Evolutionary conservation across 2,888 invertebrate species (phyloP), one percentile per base, ranked within the genome.

Genomic region (Tromatobia lineatoria): DNA sequence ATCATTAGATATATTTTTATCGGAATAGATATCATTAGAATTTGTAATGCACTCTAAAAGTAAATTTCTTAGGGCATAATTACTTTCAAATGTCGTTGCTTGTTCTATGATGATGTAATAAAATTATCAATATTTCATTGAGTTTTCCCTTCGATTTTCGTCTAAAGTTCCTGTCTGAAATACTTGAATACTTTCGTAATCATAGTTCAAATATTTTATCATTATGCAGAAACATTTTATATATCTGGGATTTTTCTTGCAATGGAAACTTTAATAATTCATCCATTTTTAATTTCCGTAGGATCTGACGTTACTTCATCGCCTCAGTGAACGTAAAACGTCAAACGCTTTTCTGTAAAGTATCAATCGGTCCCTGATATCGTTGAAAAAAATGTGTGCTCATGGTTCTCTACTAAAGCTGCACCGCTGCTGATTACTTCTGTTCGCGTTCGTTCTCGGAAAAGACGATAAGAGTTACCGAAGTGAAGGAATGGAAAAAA

Each of bases 401-500:
- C 7, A n/a, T 64, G n/a, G 52, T 25, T n/a, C 38, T 20, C 23
- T 8, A 23, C 13, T 8, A 42, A 34, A 45, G 18, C 75, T 20
- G 67, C 34, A 42, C 38, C 25, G 8, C 42, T 11, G 25, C 66
- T 42, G 61, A 73, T 64, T 45, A 54, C 47, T 57, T 66, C 64
- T 29, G 29, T 25, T 45, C 66, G 34, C 29, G 57, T 47, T 67
- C 57, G 59, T 7, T 42, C 38, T 25, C 25, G 42, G 20, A 18
- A 10, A 18, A 3, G 25, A 10, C 20, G 52, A 76, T 70, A 34
- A 70, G 54, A 50, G 18, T n/a, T 29, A 54, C 64, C 42, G 75
- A 57, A 57, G 59, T 18, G 29, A 29, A n/a, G 57, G 13, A 47
- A 23, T 10, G 67, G 34, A 77, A 73, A 67, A 25, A 66, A 59